Conservation (phyloP, 2,797 vertebrate genomes). For the Petrocephalus schoutedeni region DNA sequence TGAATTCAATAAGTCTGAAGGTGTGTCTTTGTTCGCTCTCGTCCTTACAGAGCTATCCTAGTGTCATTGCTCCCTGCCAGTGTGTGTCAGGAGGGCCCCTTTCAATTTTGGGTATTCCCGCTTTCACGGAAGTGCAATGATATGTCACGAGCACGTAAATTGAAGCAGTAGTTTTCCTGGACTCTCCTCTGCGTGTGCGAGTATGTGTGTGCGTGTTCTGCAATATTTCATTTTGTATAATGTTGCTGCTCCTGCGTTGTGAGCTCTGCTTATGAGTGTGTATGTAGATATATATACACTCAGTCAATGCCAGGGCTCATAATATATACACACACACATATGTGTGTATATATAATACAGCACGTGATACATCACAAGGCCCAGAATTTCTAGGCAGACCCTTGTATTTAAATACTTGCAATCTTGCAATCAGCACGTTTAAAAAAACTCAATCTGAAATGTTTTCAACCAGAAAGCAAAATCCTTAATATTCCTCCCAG, state of each 20-base stretch:
- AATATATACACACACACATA: neutral
- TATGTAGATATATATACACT: neutral
- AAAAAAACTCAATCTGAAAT: neutral
- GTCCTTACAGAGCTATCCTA: neutral
- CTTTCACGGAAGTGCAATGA: slow-evolving; percentile 3
- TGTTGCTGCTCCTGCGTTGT: neutral
- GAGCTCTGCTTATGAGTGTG: neutral
- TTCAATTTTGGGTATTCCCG: slow-evolving; percentile 11
- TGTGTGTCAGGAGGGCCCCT: neutral
- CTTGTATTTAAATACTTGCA: neutral
- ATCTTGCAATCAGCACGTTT: neutral
- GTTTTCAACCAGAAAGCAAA: neutral
- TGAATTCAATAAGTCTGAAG: slow-evolving; percentile 11
- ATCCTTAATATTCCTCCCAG: neutral
- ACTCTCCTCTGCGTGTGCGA: neutral
- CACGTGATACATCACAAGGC: too few relatives aligned
- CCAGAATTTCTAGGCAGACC: neutral
- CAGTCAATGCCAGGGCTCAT: too few relatives aligned
- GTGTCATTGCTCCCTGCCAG: neutral
- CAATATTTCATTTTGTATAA: neutral
- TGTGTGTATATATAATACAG: too few relatives aligned
- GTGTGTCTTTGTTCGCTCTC: neutral
- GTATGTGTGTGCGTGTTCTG: neutral
- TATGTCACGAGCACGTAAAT: neutral
- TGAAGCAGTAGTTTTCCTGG: neutral